Conservation (phyloP, 2,888 invertebrate genomes). For the Anagyrus pseudococci region DNA sequence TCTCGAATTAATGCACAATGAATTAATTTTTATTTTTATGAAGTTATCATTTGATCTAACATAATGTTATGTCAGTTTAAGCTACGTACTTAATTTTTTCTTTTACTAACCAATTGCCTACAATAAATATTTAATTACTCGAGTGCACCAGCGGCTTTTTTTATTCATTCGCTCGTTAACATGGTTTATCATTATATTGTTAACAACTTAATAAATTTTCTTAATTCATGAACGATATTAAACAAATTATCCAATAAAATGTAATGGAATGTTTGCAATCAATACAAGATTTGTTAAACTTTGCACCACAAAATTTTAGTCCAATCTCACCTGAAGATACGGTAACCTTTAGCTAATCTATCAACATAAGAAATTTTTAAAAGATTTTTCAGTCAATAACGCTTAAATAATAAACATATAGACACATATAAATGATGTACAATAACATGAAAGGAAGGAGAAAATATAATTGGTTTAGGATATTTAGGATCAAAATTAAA, state of each 20-base stretch:
- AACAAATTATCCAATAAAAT: conserved; percentile 22
- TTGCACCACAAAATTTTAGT: conserved; percentile 22
- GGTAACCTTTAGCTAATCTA: conserved; percentile 26
- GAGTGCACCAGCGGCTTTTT: conserved; percentile 51
- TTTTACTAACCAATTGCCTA: too few relatives aligned
- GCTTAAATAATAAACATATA: too few relatives aligned
- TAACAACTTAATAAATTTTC: conserved; percentile 22
- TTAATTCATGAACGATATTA: background rate
- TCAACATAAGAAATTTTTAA: too few relatives aligned
- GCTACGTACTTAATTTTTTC: too few relatives aligned
- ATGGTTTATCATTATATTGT: conserved; percentile 12
- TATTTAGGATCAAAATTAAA: conserved; percentile 26
- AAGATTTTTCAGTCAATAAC: too few relatives aligned
- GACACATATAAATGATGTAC: background rate
- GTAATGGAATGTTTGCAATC: conserved; percentile 36
- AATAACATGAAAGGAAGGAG: too few relatives aligned
- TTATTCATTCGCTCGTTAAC: conserved; percentile 14
- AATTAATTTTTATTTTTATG: too few relatives aligned
- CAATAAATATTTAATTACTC: too few relatives aligned
- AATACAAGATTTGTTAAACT: conserved; percentile 7
- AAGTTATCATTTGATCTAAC: too few relatives aligned
- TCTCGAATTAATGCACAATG: too few relatives aligned
- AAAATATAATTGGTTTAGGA: conserved; percentile 14
- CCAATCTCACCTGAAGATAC: conserved; percentile 34
- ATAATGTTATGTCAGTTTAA: too few relatives aligned